These are phyloP conservation scores for Limnephilus lunatus DNA, from an alignment of 2,888 invertebrate genomes.

Conservation along the genomic window DNA sequence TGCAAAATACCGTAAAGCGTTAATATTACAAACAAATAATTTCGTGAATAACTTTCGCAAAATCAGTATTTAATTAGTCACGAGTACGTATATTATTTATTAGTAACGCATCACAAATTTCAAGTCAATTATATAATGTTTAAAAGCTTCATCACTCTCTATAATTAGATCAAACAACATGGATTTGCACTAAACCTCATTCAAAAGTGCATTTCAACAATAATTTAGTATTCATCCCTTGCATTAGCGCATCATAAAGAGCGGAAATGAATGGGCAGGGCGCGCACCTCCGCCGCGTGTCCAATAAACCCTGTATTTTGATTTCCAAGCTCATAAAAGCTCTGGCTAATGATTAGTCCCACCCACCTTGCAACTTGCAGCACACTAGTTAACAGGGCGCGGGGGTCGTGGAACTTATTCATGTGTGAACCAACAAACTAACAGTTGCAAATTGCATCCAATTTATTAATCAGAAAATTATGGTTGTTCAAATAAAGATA, in stretches of 20 bases:
- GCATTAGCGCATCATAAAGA: neutral
- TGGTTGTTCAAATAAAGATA: no score
- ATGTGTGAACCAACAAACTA: neutral
- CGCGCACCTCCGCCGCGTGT: conserved; percentile 21
- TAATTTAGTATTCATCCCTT: neutral
- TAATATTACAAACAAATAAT: no score
- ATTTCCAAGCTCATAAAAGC: conserved; percentile 9
- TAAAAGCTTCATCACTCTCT: neutral
- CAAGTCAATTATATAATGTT: neutral
- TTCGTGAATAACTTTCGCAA: no score
- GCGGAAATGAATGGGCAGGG: neutral
- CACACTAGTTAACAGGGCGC: neutral
- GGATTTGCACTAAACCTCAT: neutral
- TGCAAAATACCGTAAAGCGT: no score
- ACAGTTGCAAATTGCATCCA: neutral
- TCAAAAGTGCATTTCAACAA: neutral
- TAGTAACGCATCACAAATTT: neutral
- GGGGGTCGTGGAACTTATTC: neutral
- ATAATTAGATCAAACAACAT: neutral
- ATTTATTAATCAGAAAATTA: no score
- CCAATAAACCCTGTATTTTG: conserved; percentile 23
- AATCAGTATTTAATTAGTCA: no score
- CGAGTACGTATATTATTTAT: no score
- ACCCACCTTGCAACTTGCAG: neutral
- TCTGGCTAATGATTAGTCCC: neutral